Evolutionary conservation across 53 echinoderm and acorn worm genomes (phyloP).

Genomic region (Astropecten irregularis): DNA sequence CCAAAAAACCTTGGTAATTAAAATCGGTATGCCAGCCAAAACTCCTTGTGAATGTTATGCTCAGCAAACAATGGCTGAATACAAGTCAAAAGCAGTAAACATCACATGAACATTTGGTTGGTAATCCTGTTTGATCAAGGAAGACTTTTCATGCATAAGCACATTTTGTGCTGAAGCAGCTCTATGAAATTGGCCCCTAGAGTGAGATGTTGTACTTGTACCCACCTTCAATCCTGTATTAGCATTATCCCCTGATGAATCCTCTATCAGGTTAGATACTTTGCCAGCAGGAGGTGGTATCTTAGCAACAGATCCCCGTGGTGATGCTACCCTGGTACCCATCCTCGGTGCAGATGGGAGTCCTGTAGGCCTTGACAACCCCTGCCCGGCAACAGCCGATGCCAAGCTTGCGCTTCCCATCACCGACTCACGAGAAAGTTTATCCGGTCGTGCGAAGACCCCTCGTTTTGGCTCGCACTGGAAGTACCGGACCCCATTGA

Average conservation of each 20-base stretch:
- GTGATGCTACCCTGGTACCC: constrained; percentile 90
- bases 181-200: no score
- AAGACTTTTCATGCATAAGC: no score
- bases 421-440: constrained; percentile 85
- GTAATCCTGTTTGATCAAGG: no score
- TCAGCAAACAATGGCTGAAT: no score
- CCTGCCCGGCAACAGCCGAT: constrained; percentile 49
- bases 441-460: constrained; percentile 91
- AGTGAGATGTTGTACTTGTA: no score
- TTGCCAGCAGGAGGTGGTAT: constrained; percentile 43
- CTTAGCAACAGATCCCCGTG: constrained; percentile 74
- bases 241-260: constrained; percentile 63
- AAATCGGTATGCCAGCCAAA: no score
- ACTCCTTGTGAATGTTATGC: no score
- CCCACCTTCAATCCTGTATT: constrained; percentile 86
- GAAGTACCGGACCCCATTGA: constrained; percentile 93
- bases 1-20: no score
- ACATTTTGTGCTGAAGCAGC: no score
- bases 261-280: constrained; percentile 43
- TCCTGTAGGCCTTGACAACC: constrained; percentile 74
- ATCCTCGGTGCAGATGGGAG: constrained; percentile 92
- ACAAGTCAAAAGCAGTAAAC: no score
- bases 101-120: no score
- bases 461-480: constrained; percentile 93
- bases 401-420: constrained; percentile 63